These are phyloP conservation scores for Micromys minutus DNA, from an alignment of 2,113 vertebrate species.

Conservation along the genomic window DNA sequence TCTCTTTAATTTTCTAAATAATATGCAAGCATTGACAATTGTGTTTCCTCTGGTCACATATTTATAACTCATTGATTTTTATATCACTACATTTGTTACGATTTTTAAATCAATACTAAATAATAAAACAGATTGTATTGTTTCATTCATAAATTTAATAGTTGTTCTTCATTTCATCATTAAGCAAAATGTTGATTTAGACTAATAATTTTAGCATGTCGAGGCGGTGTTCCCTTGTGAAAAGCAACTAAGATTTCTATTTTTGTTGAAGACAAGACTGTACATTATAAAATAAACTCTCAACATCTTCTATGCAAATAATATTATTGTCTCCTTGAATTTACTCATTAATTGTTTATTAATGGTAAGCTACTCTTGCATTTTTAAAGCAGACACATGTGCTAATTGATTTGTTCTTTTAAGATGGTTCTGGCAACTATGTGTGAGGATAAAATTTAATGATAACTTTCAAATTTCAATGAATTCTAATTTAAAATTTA, in stretches of 20 bases:
- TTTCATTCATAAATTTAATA: background rate
- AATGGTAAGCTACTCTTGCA: background rate
- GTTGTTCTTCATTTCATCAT: background rate
- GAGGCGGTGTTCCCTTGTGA: background rate
- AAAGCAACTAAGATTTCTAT: background rate
- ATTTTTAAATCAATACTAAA: slow-evolving; percentile 17
- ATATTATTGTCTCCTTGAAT: background rate
- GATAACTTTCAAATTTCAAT: background rate
- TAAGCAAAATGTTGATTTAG: background rate
- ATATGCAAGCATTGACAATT: background rate
- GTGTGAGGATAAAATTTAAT: background rate
- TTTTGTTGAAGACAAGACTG: background rate
- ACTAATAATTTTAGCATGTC: background rate
- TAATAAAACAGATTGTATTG: background rate
- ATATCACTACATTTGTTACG: background rate
- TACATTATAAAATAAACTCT: background rate
- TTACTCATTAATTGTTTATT: background rate
- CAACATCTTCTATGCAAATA: slow-evolving; percentile 5
- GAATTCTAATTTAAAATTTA: background rate
- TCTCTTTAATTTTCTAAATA: background rate
- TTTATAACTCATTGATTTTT: background rate
- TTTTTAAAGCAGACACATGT: background rate
- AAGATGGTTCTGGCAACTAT: background rate
- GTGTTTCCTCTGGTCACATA: background rate
- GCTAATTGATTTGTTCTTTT: background rate